Conservation (phyloP, 2,113 vertebrate genomes). For the Accipiter virgatus region DNA sequence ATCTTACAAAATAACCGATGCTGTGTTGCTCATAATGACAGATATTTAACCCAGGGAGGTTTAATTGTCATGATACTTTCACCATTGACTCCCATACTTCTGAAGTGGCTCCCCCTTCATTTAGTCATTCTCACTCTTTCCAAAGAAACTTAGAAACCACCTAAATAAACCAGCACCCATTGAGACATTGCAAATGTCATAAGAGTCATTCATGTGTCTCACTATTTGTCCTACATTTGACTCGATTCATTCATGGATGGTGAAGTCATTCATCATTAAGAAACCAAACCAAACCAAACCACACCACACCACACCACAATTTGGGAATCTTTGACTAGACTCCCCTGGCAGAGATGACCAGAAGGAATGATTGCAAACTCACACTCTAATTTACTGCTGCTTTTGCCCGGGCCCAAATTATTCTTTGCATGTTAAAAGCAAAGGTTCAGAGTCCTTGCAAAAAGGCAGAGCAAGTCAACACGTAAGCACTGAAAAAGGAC, state of each 20-base stretch:
- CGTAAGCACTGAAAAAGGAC: not conserved
- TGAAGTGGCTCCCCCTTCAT: constrained; percentile 6
- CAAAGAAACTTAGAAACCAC: constrained; percentile 62
- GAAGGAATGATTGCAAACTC: constrained; percentile 1
- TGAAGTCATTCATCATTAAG: constrained; percentile 67
- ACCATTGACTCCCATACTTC: not conserved
- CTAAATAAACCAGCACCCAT: constrained; percentile 62
- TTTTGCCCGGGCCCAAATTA: not conserved
- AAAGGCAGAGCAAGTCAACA: not conserved
- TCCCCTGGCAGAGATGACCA: constrained; percentile 6
- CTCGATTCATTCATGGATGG: constrained; percentile 58
- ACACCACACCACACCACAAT: constrained; percentile 8
- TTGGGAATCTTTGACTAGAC: constrained; percentile 48
- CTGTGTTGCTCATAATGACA: constrained; percentile 8
- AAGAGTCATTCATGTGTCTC: constrained; percentile 67
- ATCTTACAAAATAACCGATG: not conserved
- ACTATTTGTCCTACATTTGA: constrained; percentile 55
- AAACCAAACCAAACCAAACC: constrained; percentile 28
- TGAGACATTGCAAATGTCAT: constrained; percentile 62
- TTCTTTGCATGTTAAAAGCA: not conserved
- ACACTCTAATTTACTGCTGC: constrained; percentile 18
- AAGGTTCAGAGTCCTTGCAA: not conserved
- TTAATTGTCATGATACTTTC: not conserved
- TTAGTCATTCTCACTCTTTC: constrained; percentile 58
- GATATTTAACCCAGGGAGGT: not conserved